Evolutionary conservation across 92 coral and sea anemone genomes (phyloP).

Genomic region (Epizoanthus scotinus): DNA sequence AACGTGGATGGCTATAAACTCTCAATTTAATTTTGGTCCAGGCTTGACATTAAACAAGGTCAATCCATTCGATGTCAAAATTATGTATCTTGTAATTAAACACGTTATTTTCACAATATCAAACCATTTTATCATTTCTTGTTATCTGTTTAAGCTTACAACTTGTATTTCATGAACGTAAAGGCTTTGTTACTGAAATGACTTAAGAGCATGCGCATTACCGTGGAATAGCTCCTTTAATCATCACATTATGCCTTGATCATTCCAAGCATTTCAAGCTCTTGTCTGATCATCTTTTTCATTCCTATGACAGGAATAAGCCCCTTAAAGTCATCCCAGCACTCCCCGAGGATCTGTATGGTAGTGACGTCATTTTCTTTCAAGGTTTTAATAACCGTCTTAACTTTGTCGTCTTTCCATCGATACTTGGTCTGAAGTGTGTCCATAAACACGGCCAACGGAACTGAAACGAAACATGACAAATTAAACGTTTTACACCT

Average conservation of each 20-base stretch:
- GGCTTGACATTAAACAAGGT: too few species aligned
- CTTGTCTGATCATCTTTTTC: constrained; percentile 51
- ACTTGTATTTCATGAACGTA: too few species aligned
- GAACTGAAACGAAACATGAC: constrained; percentile 11
- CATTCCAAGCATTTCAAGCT: constrained; percentile 57
- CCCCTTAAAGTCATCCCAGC: constrained; percentile 61
- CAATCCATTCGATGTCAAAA: too few species aligned
- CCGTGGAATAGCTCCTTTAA: too few species aligned
- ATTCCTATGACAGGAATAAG: constrained; percentile 46
- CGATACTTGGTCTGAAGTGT: constrained; percentile 48
- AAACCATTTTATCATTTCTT: too few species aligned
- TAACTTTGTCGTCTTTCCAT: constrained; percentile 45
- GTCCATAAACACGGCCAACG: constrained; percentile 51
- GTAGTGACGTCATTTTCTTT: constrained; percentile 63
- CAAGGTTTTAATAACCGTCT: constrained; percentile 38
- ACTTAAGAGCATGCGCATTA: too few species aligned
- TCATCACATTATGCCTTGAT: constrained; percentile 1
- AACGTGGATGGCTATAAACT: too few species aligned
- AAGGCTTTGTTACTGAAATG: too few species aligned
- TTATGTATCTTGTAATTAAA: too few species aligned
- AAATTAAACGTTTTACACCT: neutral
- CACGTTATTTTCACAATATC: too few species aligned
- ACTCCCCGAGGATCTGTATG: constrained; percentile 54
- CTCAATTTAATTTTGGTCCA: too few species aligned
- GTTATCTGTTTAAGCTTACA: too few species aligned